Base-by-base conservation (phyloP, 2,113 vertebrate species). In the Donacobius atricapilla region DNA sequence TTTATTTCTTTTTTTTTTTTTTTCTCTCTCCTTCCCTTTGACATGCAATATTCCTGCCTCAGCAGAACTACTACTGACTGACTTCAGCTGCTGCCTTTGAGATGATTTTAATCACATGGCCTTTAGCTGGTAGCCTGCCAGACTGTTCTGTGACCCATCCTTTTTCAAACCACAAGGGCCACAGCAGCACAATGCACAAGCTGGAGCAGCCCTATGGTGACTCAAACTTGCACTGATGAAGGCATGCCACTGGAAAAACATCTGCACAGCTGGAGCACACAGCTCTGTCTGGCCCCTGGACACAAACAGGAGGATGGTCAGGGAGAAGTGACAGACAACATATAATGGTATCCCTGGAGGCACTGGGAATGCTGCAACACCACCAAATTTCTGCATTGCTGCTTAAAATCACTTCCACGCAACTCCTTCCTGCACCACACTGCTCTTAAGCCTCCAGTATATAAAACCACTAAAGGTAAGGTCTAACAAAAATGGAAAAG, bases 191-290 rank as follows among this genome's bases (percentile, higher is more conserved):
- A 28, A 48, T 79, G 13, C 22, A 69, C 11, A 57, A 63, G 45
- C 48, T 65, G 39, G 28, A 42, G 18, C 51, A 56, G 47, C 22
- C 7, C 61, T 3, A 0, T 27, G 7, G 9, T 47, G 4, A 2
- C 53, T 51, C 21, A 17, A 3, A 11, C 16, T n/a, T 65, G 33
- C 27, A 24, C 20, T 48, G 23, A 10, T 37, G 44, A 82, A 82
- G 47, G 20, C 12, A 37, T 33, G 21, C 7, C 51, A 61, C 39
- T 0, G 0, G 40, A 68, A 73, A 70, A 24, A 10, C 13, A 11
- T 37, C 45, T n/a, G 47, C 9, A 13, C 4, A 75, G 17, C 56
- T 50, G 30, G 28, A 58, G 14, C 78, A 65, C 28, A 58, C 37
- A 63, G 42, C 31, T 21, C 5, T 57, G 0, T 30, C 18, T 66